Percentiles rank a stretch among this genome's conserved stretches.
phyloP scores from a whole-genome alignment of 2,113 vertebrate genomes.

The Macrotis lagotis region DNA sequence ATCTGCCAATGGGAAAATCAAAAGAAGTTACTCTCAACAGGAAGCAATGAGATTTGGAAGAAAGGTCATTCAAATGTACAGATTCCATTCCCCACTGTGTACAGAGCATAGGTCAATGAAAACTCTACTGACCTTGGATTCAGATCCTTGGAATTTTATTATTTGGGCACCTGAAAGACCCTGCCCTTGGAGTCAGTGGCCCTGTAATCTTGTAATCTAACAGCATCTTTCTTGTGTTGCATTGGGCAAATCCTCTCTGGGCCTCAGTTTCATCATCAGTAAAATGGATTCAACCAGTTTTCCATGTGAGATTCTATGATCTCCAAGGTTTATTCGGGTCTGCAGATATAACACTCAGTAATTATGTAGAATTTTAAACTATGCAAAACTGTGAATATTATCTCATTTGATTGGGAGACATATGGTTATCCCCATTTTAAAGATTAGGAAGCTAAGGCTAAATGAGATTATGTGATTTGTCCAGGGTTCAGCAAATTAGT shows the following conservation, averaged over 20 bases:
- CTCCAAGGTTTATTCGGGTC: neutral
- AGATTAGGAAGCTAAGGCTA: neutral
- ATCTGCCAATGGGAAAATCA: neutral
- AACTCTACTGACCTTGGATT: neutral
- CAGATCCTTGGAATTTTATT: neutral
- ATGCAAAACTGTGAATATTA: neutral
- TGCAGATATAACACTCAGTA: neutral
- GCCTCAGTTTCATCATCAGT: neutral
- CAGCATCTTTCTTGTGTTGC: neutral
- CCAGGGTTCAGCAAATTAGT: neutral
- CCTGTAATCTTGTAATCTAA: neutral
- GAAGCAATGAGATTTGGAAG: neutral
- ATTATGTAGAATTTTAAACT: neutral
- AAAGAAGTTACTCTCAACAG: neutral
- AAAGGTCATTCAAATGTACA: neutral
- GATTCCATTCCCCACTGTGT: neutral
- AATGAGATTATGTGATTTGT: neutral
- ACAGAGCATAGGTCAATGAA: neutral
- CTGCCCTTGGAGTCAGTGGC: neutral
- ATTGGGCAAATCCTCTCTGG: neutral
- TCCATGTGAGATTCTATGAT: neutral
- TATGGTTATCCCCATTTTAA: neutral
- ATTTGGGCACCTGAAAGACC: neutral
- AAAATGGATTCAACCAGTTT: neutral
- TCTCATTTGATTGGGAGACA: neutral